Conservation (phyloP, 2,888 invertebrate species). For the Congeria kusceri region DNA sequence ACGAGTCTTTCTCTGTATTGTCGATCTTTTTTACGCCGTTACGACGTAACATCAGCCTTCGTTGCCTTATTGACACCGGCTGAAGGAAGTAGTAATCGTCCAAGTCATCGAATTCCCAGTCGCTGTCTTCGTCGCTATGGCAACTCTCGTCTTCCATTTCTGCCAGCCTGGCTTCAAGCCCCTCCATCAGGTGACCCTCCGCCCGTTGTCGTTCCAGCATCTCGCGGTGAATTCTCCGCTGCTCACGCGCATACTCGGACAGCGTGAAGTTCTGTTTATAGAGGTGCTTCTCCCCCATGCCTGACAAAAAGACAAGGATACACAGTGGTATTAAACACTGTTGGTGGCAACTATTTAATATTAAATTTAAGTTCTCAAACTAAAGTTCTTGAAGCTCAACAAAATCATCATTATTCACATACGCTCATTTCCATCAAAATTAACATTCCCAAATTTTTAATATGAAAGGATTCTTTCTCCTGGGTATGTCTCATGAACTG, state of each 20-base stretch:
- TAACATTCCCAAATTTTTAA: too few species aligned
- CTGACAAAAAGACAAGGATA: constrained; percentile 86
- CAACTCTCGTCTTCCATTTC: constrained; percentile 67
- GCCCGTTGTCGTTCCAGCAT: constrained; percentile 91
- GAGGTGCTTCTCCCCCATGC: constrained; percentile 91
- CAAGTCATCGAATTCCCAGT: constrained; percentile 74
- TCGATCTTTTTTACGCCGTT: constrained; percentile 98
- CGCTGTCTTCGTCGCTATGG: constrained; percentile 80
- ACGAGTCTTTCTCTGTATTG: constrained; percentile 96
- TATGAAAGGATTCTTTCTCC: too few species aligned
- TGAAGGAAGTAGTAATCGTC: constrained; percentile 86
- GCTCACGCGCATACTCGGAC: constrained; percentile 95
- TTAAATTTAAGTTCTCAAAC: too few species aligned
- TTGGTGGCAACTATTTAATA: too few species aligned
- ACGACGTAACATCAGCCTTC: constrained; percentile 94
- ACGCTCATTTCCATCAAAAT: too few species aligned
- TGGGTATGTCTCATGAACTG: too few species aligned
- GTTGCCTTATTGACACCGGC: constrained; percentile 96
- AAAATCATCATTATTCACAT: too few species aligned
- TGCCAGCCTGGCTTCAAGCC: constrained; percentile 66
- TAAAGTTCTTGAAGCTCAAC: too few species aligned
- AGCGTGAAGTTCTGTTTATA: constrained; percentile 92
- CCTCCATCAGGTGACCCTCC: constrained; percentile 84
- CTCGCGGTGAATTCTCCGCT: constrained; percentile 93
- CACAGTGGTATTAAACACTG: too few species aligned